These are phyloP conservation scores for Trachelus troglodyta DNA, from an alignment of 2,888 invertebrate genomes.

Conservation along the genomic window DNA sequence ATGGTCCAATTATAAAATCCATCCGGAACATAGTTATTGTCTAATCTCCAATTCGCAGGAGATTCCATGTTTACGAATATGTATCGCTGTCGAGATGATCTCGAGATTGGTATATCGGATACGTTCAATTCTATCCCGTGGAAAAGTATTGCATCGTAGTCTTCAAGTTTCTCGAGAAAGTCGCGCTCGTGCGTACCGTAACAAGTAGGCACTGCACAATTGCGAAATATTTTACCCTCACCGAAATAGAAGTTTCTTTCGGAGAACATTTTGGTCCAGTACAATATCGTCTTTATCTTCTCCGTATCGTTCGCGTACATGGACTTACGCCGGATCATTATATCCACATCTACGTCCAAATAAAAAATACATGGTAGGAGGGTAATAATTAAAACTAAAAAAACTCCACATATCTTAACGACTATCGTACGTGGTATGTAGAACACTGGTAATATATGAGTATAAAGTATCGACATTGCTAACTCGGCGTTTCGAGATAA, in stretches of 20 bases:
- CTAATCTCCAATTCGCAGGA: slow-evolving; percentile 29
- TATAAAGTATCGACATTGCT: background rate
- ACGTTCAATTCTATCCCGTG: background rate
- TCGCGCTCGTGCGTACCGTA: background rate
- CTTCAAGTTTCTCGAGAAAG: background rate
- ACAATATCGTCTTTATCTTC: background rate
- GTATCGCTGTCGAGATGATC: slow-evolving; percentile 63
- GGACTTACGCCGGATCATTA: background rate
- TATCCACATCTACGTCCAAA: background rate
- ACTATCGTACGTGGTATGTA: background rate
- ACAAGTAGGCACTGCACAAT: background rate
- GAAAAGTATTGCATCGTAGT: background rate
- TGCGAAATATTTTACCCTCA: background rate
- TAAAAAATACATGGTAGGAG: background rate
- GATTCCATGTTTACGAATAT: slow-evolving; percentile 66
- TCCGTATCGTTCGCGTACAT: background rate
- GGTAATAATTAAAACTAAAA: background rate
- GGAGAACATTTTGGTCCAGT: background rate
- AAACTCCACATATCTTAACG: background rate
- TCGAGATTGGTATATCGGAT: background rate
- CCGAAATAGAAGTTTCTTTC: background rate
- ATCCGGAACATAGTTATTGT: slow-evolving; percentile 20
- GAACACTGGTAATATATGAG: background rate
- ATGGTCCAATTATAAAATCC: slow-evolving; percentile 69
- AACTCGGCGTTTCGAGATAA: background rate